These are phyloP conservation scores for Abrostola tripartita DNA, from an alignment of 2,888 invertebrate species.

Conservation along the genomic window DNA sequence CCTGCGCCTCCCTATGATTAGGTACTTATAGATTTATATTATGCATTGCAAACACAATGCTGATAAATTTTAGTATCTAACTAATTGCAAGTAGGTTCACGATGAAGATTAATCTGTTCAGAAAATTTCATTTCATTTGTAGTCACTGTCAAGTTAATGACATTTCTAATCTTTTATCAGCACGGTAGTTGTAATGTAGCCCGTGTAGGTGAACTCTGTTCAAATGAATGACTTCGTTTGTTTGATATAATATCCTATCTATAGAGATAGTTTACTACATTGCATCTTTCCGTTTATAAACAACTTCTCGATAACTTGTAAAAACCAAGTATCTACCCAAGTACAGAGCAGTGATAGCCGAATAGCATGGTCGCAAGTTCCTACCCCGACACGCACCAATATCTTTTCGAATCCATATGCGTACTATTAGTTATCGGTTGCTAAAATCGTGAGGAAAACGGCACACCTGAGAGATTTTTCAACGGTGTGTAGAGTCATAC, in stretches of 20 bases:
- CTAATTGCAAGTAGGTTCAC: not conserved
- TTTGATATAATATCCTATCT: not conserved
- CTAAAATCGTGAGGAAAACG: no score
- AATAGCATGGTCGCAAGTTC: no score
- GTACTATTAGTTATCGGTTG: no score
- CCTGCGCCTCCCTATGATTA: no score
- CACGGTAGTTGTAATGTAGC: not conserved
- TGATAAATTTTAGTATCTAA: not conserved
- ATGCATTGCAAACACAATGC: no score
- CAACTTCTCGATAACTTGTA: not conserved
- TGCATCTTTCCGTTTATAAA: constrained; percentile 12
- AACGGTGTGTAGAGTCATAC: no score
- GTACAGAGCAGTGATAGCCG: no score
- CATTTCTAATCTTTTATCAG: constrained; percentile 4
- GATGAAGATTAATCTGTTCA: not conserved
- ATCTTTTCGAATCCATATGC: no score
- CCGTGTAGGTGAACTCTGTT: constrained; percentile 19
- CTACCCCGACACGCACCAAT: no score
- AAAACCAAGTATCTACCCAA: no score
- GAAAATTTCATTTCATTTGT: not conserved
- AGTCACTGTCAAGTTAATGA: not conserved
- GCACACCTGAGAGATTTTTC: no score
- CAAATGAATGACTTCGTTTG: constrained; percentile 7
- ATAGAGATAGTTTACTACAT: not conserved
- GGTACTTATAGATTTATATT: no score